These are phyloP conservation scores for Torymus auratus DNA, from an alignment of 2,888 invertebrate species.

Conservation along the genomic window DNA sequence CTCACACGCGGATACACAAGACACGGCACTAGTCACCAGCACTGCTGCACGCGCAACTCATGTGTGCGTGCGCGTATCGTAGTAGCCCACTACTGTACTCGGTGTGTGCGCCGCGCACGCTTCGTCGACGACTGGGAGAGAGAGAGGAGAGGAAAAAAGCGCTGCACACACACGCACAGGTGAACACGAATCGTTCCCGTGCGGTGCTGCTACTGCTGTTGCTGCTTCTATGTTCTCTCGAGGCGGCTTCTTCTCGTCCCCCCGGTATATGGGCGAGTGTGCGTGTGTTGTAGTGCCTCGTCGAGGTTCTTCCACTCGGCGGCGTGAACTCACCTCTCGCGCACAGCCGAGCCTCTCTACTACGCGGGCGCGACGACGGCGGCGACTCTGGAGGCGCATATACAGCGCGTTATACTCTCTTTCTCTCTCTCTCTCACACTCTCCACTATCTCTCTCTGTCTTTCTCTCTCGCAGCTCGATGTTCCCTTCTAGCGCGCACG, in stretches of 20 bases:
- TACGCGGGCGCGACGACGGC: too few relatives aligned
- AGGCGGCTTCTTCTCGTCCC: too few relatives aligned
- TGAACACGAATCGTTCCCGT: too few relatives aligned
- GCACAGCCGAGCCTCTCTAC: too few relatives aligned
- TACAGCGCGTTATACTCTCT: neutral
- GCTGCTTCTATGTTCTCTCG: too few relatives aligned
- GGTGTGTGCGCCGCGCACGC: neutral
- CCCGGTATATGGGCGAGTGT: too few relatives aligned
- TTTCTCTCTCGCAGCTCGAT: neutral
- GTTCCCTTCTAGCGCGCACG: neutral
- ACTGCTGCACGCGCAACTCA: slow-evolving; percentile 37
- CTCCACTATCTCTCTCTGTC: slow-evolving; percentile 8
- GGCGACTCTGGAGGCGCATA: neutral
- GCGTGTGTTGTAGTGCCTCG: too few relatives aligned
- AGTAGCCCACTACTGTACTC: neutral
- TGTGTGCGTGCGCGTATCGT: slow-evolving; percentile 3
- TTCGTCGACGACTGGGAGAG: neutral
- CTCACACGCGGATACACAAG: neutral
- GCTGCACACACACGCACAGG: too few relatives aligned
- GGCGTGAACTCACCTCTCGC: too few relatives aligned
- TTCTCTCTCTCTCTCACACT: neutral
- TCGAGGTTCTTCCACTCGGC: slow-evolving; percentile 5
- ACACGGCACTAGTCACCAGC: neutral
- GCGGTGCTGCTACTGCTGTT: neutral
- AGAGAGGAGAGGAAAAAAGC: too few relatives aligned